A percentile compares a stretch with the other conserved stretches of the same genome.
phyloP scores from a whole-genome alignment of 2,888 invertebrate species.

The Falcaria lacertinaria region DNA sequence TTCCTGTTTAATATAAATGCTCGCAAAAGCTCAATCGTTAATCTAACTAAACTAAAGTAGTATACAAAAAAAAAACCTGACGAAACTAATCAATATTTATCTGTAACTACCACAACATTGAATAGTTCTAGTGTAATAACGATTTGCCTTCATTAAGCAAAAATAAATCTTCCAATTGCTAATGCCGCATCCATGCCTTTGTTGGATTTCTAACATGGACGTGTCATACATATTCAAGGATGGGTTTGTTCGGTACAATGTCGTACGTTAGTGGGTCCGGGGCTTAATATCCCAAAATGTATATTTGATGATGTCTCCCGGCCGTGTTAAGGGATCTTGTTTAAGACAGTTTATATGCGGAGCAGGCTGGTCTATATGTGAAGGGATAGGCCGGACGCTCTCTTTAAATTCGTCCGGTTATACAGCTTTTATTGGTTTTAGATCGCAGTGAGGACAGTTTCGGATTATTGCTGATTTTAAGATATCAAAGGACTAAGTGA shows the following conservation, averaged over 20 bases:
- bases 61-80: too few species aligned
- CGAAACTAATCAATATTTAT: too few species aligned
- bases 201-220: background rate
- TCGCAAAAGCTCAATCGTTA: too few species aligned
- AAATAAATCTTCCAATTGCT: too few species aligned
- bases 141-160: too few species aligned
- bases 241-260: conserved; percentile 31
- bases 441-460: conserved; percentile 13
- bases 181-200: background rate
- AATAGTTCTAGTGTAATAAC: too few species aligned
- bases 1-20: too few species aligned
- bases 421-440: conserved; percentile 30
- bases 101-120: too few species aligned
- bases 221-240: conserved; percentile 56
- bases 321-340: conserved; percentile 42
- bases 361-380: conserved; percentile 23
- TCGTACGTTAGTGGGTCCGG: conserved; percentile 30
- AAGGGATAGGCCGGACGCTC: conserved; percentile 17
- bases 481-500: too few species aligned
- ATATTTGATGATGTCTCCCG: conserved; percentile 67
- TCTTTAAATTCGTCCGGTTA: conserved; percentile 36
- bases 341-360: conserved; percentile 53
- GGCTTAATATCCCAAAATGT: conserved; percentile 64
- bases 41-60: too few species aligned
- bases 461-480: background rate